phyloP scores from a whole-genome alignment of 2,888 invertebrate species.

The Platycheirus albimanus region DNA sequence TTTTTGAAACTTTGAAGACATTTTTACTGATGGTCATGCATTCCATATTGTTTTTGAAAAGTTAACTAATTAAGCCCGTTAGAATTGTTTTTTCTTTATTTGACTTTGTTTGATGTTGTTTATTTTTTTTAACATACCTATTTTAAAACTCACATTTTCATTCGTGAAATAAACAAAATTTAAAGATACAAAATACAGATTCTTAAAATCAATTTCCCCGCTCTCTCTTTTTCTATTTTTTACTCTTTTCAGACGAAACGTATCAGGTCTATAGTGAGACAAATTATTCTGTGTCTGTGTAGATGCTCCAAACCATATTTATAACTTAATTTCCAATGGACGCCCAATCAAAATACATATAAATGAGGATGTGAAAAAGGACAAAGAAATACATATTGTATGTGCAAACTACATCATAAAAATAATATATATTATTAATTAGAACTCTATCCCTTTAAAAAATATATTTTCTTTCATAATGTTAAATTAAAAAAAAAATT shows the following conservation, averaged over 20 bases:
- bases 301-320: constrained; percentile 71
- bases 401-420: constrained; percentile 20
- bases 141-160: not conserved
- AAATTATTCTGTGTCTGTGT: constrained; percentile 81
- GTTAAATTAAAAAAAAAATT: not conserved
- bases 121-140: not conserved
- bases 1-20: too few relatives aligned
- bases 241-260: constrained; percentile 80
- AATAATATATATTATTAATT: not conserved
- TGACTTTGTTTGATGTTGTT: not conserved
- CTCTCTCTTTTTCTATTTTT: constrained; percentile 73
- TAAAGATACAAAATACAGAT: constrained; percentile 11
- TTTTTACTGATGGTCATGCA: too few relatives aligned
- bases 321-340: constrained; percentile 63
- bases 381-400: too few relatives aligned
- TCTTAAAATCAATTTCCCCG: constrained; percentile 33
- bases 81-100: not conserved
- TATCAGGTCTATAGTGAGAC: constrained; percentile 81
- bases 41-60: too few relatives aligned
- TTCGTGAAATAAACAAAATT: not conserved
- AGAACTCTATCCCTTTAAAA: constrained; percentile 1
- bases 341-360: constrained; percentile 59
- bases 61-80: too few relatives aligned
- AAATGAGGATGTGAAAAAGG: too few relatives aligned
- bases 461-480: constrained; percentile 20